These are phyloP conservation scores for Petrolisthes cinctipes DNA, from an alignment of 2,888 invertebrate species.

Conservation along the genomic window DNA sequence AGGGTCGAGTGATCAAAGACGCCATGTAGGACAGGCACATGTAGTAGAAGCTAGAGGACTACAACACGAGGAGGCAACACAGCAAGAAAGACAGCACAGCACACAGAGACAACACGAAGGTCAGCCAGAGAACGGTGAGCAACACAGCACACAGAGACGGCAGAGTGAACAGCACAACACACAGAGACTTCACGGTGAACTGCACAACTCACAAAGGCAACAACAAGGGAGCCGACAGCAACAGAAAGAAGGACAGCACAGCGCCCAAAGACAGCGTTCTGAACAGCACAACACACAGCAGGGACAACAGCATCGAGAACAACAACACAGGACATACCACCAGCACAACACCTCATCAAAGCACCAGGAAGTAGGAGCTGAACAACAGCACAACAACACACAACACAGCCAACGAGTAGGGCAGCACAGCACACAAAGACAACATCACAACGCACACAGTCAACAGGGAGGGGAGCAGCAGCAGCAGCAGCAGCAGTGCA, in stretches of 20 bases:
- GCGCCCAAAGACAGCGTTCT: not conserved
- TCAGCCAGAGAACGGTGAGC: not conserved
- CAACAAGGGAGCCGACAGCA: not conserved
- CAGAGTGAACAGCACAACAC: not conserved
- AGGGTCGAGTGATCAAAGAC: conserved; percentile 7
- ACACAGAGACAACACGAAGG: not conserved
- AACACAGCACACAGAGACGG: not conserved
- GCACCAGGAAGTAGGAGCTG: not conserved
- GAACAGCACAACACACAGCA: not conserved
- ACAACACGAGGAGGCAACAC: not conserved
- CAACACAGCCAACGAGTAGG: not conserved
- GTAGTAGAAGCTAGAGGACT: not conserved
- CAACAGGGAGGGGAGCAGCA: conserved; percentile 11
- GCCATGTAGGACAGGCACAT: not conserved
- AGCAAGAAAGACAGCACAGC: not conserved
- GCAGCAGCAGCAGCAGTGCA: conserved; percentile 9
- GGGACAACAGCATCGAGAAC: not conserved
- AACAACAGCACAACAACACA: not conserved
- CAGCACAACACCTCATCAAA: not conserved
- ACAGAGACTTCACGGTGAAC: not conserved
- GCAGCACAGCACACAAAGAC: conserved; percentile 12
- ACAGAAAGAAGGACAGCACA: conserved; percentile 7
- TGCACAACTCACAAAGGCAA: not conserved
- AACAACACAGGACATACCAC: not conserved
- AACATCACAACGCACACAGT: not conserved